Conservation (phyloP, 2,113 vertebrate genomes). For the Otis tarda region DNA sequence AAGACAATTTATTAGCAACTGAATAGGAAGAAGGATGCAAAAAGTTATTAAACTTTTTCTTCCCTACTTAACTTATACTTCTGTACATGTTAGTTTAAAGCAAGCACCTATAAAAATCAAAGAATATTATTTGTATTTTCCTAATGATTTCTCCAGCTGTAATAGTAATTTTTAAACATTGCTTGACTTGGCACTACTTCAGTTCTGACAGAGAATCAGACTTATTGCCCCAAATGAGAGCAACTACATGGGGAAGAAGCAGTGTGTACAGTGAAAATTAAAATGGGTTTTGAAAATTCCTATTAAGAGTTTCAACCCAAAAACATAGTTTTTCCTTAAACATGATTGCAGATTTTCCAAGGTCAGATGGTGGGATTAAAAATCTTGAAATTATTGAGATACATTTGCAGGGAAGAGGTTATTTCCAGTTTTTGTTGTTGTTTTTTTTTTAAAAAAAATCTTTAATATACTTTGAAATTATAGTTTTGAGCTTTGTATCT, state of each 20-base stretch:
- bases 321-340: not conserved
- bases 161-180: not conserved
- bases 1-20: not conserved
- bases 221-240: not conserved
- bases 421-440: not conserved
- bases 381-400: not conserved
- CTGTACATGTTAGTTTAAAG: not conserved
- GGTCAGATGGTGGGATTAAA: not conserved
- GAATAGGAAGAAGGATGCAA: not conserved
- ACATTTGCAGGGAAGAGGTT: not conserved
- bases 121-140: not conserved
- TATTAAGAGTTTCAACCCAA: not conserved
- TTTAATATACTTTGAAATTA: not conserved
- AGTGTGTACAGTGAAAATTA: not conserved
- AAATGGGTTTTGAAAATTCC: not conserved
- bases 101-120: not conserved
- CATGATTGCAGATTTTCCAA: not conserved
- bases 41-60: not conserved
- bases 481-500: not conserved
- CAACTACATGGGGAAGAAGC: not conserved
- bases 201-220: not conserved
- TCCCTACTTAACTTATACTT: not conserved
- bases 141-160: not conserved
- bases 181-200: not conserved
- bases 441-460: not conserved